phyloP scores from a whole-genome alignment of 1,140 invertebrate species.

The Megalonaias nervosa region DNA sequence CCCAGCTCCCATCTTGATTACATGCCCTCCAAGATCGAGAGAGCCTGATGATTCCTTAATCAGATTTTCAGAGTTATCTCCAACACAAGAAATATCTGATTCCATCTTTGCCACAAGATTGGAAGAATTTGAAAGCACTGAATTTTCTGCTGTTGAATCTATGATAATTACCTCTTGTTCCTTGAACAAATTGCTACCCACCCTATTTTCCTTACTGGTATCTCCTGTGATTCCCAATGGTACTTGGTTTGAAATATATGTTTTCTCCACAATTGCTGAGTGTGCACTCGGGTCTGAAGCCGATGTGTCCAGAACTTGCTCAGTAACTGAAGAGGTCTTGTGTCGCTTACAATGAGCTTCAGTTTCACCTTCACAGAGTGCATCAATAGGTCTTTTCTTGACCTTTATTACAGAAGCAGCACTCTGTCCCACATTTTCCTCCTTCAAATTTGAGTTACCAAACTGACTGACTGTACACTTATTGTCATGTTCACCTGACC shows the following conservation, averaged over 20 bases:
- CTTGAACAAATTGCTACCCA: too few species aligned
- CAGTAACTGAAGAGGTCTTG: neutral
- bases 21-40: slow-evolving; percentile 4
- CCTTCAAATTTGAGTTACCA: neutral
- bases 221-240: too few species aligned
- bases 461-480: neutral
- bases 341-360: neutral
- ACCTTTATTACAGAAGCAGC: neutral
- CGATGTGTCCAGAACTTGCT: neutral
- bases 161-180: too few species aligned
- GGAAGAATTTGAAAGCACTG: too few species aligned
- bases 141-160: too few species aligned
- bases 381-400: neutral
- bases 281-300: neutral
- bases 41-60: neutral
- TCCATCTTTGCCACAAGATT: neutral
- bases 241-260: neutral
- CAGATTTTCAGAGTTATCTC: neutral
- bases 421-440: neutral
- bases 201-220: too few species aligned
- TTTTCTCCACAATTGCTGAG: neutral
- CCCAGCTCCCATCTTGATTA: slow-evolving; percentile 22
- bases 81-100: neutral
- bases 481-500: neutral
- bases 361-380: neutral